phyloP scores from a whole-genome alignment of 2,888 invertebrate genomes.

The Poecilus cupreus region DNA sequence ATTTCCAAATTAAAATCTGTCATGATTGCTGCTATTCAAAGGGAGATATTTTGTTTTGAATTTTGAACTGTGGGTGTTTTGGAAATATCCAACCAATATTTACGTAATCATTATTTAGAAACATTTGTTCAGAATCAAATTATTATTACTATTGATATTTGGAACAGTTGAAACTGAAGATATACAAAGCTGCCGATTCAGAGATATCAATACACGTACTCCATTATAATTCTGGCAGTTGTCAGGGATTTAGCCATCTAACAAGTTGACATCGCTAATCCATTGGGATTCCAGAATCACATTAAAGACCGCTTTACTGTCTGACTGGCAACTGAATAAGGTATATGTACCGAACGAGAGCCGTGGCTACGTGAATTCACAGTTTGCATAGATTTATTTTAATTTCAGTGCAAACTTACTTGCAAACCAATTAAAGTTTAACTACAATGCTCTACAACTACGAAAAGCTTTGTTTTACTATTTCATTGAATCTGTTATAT shows the following conservation, averaged over 20 bases:
- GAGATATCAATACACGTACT: slow-evolving; percentile 11
- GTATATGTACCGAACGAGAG: not conserved
- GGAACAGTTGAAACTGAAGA: too few species aligned
- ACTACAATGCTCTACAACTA: not conserved
- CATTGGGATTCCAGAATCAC: slow-evolving; percentile 27
- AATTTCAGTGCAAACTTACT: slow-evolving; percentile 11
- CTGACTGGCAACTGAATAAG: slow-evolving; percentile 34
- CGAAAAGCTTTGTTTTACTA: slow-evolving; percentile 4
- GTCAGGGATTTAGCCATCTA: slow-evolving; percentile 23
- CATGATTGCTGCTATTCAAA: too few species aligned
- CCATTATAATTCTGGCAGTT: slow-evolving; percentile 28
- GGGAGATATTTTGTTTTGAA: too few species aligned
- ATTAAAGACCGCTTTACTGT: slow-evolving; percentile 27
- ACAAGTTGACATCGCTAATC: slow-evolving; percentile 30
- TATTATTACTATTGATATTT: too few species aligned
- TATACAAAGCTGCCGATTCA: not conserved
- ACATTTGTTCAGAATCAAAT: too few species aligned
- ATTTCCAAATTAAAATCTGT: too few species aligned
- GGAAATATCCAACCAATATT: too few species aligned
- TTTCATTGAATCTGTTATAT: not conserved
- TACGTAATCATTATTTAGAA: too few species aligned
- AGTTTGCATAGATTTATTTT: slow-evolving; percentile 18
- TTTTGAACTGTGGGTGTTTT: too few species aligned
- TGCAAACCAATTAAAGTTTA: slow-evolving; percentile 15
- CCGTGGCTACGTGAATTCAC: not conserved